Base-by-base conservation (phyloP, 1,140 invertebrate species). In the Wasmannia auropunctata region DNA sequence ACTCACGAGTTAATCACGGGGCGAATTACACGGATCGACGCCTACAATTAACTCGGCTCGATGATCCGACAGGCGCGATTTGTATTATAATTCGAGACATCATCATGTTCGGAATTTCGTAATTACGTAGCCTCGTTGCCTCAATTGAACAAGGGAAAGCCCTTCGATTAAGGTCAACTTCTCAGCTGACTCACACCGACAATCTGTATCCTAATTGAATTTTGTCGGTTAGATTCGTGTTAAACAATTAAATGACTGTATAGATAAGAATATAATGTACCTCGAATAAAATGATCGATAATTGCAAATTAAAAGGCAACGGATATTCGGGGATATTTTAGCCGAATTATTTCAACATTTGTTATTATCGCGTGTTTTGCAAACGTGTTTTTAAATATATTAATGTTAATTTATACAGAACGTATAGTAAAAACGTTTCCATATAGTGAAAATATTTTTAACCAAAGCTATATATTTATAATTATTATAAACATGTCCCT, bases 41-140 rank as follows among this genome's bases (percentile, higher is more conserved):
- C 51, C 37, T 40, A 25, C 79, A 58, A 81, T 81, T 81, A 81
- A 81, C 37, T 31, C 65, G 79, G 25, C 51, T 43, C 25, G 79
- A 43, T 40, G 49, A 70, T 70, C 25, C 49, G 49, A 58, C 79
- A 31, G 28, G 11, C 65, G 11, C 14, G 79, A 81, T 81, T 81
- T 81, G 37, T 72, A 81, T 81, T 72, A 81, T 81, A 81, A 81
- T 81, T 70, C 65, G 6, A 25, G 46, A 56, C n/a, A n/a, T 34
- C 11, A 49, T 37, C 19, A 28, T 6, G 31, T 54, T 46, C 10
- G 56, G 34, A 81, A 49, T 46, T 67, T 67, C 56, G 60, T 37
- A 67, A 79, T 79, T 79, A 67, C n/a, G 31, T n/a, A 43, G 62
- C 34, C 62, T 22, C 34, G 31, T 37, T 58, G 16, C 37, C 54